These are phyloP conservation scores for Stigmatopora argus DNA, from an alignment of 2,113 vertebrate genomes.

Conservation along the genomic window DNA sequence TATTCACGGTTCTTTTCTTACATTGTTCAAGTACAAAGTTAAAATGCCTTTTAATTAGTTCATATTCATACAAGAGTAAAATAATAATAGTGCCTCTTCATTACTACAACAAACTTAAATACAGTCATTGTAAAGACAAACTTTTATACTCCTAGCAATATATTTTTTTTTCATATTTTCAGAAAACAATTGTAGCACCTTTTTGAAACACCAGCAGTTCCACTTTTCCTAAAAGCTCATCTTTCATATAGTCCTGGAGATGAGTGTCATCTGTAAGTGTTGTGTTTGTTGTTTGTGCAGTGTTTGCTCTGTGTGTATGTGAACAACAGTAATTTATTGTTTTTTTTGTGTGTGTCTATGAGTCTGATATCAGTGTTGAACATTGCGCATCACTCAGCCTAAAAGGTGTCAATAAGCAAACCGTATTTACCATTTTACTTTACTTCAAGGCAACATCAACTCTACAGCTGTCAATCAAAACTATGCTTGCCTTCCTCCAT, in stretches of 20 bases:
- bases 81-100: constrained; percentile 98
- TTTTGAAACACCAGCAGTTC: constrained; percentile 81
- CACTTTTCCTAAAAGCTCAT: constrained; percentile 75
- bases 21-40: constrained; percentile 99
- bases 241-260: constrained; percentile 73
- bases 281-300: constrained; percentile 37
- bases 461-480: constrained; percentile 39
- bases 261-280: constrained; percentile 59
- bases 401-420: constrained; percentile 69
- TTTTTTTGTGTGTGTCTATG: constrained; percentile 30
- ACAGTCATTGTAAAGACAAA: constrained; percentile 98
- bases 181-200: constrained; percentile 99
- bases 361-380: constrained; percentile 56
- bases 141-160: constrained; percentile 81
- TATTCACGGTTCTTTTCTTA: constrained; percentile 79
- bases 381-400: constrained; percentile 64
- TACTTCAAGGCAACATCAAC: constrained; percentile 51
- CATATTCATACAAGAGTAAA: constrained; percentile 99
- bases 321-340: constrained; percentile 57
- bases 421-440: constrained; percentile 43
- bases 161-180: constrained; percentile 87
- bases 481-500: constrained; percentile 32
- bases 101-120: constrained; percentile 97
- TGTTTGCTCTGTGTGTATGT: constrained; percentile 49
- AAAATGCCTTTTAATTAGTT: constrained; percentile 93